Evolutionary conservation across 2,797 vertebrate species (phyloP).

Genomic region (Melanotaenia nigrans): DNA sequence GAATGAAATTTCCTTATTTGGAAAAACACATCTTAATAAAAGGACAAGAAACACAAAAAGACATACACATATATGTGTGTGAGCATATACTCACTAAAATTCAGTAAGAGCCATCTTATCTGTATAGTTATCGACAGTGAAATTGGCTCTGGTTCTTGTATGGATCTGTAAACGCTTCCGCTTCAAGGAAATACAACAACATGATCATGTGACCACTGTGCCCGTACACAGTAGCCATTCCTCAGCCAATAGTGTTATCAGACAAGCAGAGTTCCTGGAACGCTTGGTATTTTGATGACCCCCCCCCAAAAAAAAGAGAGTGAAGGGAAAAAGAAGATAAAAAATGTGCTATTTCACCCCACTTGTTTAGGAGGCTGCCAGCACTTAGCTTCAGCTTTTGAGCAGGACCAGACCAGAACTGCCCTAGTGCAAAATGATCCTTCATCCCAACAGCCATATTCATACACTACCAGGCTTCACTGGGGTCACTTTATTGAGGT

Average conservation of each 20-base stretch:
- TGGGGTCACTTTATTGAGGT: slow-evolving; percentile 82
- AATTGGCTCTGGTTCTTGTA: slow-evolving; percentile 52
- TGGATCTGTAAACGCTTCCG: slow-evolving; percentile 59
- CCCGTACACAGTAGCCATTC: slow-evolving; percentile 76
- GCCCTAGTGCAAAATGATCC: slow-evolving; percentile 68
- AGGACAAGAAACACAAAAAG: background rate
- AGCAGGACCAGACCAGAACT: slow-evolving; percentile 57
- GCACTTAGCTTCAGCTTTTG: slow-evolving; percentile 70
- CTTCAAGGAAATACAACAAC: slow-evolving; percentile 69
- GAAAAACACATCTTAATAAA: no score
- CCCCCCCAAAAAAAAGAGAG: slow-evolving; percentile 49
- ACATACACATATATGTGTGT: no score
- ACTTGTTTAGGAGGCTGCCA: slow-evolving; percentile 73
- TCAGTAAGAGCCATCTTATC: slow-evolving; percentile 27
- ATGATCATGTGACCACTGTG: slow-evolving; percentile 77
- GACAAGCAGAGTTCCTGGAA: slow-evolving; percentile 75
- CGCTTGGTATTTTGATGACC: slow-evolving; percentile 78
- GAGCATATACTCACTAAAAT: background rate
- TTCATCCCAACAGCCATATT: slow-evolving; percentile 70
- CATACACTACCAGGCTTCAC: slow-evolving; percentile 66
- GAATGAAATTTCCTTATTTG: no score
- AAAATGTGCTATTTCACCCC: slow-evolving; percentile 71
- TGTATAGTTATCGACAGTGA: slow-evolving; percentile 42
- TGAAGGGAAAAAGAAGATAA: slow-evolving; percentile 56
- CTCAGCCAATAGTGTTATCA: slow-evolving; percentile 79